Conservation (phyloP, 1,140 invertebrate species). For the Rhagoletis zephyria region DNA sequence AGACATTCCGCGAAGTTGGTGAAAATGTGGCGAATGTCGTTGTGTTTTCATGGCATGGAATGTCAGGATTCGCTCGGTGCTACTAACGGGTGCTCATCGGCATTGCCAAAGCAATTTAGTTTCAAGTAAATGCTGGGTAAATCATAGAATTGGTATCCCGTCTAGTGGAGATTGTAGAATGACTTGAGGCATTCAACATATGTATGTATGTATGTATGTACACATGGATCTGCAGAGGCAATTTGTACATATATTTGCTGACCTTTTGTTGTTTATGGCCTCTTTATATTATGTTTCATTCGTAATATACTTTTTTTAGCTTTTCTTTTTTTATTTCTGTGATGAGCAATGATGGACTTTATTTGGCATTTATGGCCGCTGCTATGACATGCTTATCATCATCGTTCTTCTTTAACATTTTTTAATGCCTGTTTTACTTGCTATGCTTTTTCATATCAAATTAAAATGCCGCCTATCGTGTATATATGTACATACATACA, state of each 20-base stretch:
- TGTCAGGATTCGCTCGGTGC: not conserved
- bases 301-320: not conserved
- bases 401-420: not conserved
- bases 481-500: not conserved
- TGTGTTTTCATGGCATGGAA: not conserved
- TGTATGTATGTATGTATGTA: too few species aligned
- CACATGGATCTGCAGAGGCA: too few species aligned
- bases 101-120: not conserved
- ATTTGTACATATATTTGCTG: too few species aligned
- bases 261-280: not conserved
- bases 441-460: not conserved
- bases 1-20: not conserved
- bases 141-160: not conserved
- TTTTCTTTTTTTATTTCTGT: not conserved
- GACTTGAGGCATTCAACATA: not conserved
- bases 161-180: not conserved
- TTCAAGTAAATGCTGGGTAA: constrained; percentile 15
- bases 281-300: not conserved
- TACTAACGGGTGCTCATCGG: too few species aligned
- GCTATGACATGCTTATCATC: constrained; percentile 3
- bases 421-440: not conserved
- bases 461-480: not conserved
- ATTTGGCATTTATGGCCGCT: not conserved
- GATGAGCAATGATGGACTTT: not conserved
- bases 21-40: not conserved